Evolutionary conservation across 1,140 invertebrate species (phyloP).

Genomic region (Nautilus pompilius): DNA sequence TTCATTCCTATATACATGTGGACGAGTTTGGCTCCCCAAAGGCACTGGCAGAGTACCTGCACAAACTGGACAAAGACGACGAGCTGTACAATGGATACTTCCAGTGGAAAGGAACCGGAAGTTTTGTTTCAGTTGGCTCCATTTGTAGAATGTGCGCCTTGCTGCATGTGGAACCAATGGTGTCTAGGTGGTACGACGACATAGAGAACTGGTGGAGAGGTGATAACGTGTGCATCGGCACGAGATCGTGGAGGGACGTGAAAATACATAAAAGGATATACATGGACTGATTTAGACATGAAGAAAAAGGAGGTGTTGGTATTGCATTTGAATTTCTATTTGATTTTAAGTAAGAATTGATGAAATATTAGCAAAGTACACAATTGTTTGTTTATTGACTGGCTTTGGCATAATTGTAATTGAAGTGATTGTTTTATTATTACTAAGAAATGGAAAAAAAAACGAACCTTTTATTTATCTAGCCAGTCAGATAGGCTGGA

Average conservation of each 20-base stretch:
- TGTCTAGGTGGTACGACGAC: slow-evolving; percentile 19
- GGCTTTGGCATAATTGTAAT: no score
- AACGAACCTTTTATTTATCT: no score
- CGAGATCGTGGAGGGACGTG: slow-evolving; percentile 30
- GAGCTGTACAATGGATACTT: slow-evolving; percentile 55
- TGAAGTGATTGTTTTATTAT: no score
- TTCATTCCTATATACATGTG: slow-evolving; percentile 88
- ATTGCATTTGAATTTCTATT: no score
- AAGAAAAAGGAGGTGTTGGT: no score
- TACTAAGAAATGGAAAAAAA: no score
- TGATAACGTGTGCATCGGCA: slow-evolving; percentile 31
- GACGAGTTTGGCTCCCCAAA: slow-evolving; percentile 89
- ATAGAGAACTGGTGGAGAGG: slow-evolving; percentile 41
- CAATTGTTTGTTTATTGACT: no score
- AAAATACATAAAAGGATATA: no score
- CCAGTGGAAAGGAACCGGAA: slow-evolving; percentile 50
- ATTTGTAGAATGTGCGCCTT: slow-evolving; percentile 88
- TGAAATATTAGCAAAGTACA: no score
- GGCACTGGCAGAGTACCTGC: slow-evolving; percentile 82
- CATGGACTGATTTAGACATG: no score
- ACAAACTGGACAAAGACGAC: slow-evolving; percentile 56
- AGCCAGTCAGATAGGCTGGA: no score
- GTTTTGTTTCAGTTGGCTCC: slow-evolving; percentile 62
- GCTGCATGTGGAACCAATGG: slow-evolving; percentile 29
- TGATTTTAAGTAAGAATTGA: no score